Conservation (phyloP, 2,113 vertebrate species). For the Pavo muticus region DNA sequence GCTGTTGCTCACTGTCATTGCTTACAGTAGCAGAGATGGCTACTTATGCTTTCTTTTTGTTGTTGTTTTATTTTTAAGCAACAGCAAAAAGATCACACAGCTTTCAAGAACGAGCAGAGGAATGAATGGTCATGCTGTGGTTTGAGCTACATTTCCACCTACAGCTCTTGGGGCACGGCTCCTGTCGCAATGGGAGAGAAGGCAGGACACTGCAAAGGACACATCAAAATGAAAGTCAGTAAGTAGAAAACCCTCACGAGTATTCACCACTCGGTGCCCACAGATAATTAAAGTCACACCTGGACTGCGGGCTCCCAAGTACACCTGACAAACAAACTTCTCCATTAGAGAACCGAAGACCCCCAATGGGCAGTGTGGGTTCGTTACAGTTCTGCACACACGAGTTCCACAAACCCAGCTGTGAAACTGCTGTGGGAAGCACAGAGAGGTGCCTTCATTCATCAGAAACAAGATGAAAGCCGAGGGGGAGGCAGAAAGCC, state of each 20-base stretch:
- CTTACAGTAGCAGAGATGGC: neutral
- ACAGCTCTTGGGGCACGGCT: neutral
- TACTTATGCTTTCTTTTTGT: neutral
- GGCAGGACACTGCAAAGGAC: neutral
- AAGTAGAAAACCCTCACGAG: too few relatives aligned
- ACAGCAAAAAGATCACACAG: neutral
- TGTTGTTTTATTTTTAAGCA: neutral
- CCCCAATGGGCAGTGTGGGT: neutral
- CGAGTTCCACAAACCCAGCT: too few relatives aligned
- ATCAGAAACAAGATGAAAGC: neutral
- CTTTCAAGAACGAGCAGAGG: neutral
- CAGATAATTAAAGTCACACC: rapidly evolving
- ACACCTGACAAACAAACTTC: neutral
- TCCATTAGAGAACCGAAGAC: neutral
- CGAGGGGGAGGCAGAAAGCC: rapidly evolving
- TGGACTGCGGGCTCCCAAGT: neutral
- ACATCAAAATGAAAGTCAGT: neutral
- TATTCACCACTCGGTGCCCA: too few relatives aligned
- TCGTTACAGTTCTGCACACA: rapidly evolving
- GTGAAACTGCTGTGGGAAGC: neutral
- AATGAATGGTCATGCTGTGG: rapidly evolving
- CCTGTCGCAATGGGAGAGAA: rapidly evolving
- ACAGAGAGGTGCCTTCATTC: neutral
- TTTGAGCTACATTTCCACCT: neutral
- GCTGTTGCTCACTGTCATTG: neutral